Percentiles rank a stretch among this genome's conserved stretches.
These are phyloP conservation scores for Polypterus bichir DNA, from an alignment of 2,113 vertebrate species.

Conservation along the genomic window DNA sequence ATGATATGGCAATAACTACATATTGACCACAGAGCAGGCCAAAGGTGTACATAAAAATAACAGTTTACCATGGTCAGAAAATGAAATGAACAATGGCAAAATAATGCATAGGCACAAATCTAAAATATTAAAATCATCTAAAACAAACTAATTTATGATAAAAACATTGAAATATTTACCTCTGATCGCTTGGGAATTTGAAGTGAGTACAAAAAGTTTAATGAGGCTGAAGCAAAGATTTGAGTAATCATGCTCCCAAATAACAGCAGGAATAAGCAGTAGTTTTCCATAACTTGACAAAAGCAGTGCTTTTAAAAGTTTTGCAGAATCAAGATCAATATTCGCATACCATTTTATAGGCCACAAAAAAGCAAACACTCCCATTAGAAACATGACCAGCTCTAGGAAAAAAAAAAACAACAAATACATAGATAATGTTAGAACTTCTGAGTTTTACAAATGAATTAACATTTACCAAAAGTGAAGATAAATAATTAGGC, in stretches of 20 bases:
- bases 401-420: constrained; percentile 47
- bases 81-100: constrained; percentile 1
- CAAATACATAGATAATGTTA: constrained; percentile 16
- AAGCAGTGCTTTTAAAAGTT: constrained; percentile 74
- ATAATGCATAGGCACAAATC: neutral
- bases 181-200: constrained; percentile 83
- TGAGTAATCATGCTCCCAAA: constrained; percentile 92
- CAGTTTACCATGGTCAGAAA: neutral
- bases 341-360: constrained; percentile 32
- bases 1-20: neutral
- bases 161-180: constrained; percentile 40
- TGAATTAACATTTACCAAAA: neutral
- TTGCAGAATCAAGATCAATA: constrained; percentile 32
- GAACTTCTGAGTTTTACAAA: constrained; percentile 7
- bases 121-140: neutral
- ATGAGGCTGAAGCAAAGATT: constrained; percentile 79
- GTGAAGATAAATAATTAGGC: neutral
- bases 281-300: constrained; percentile 94
- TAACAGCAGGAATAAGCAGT: constrained; percentile 81
- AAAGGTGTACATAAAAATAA: constrained; percentile 1
- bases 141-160: constrained; percentile 1
- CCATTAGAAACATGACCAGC: constrained; percentile 67
- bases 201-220: constrained; percentile 82
- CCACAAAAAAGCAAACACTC: constrained; percentile 65
- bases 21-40: neutral